phyloP scores from a whole-genome alignment of 2,113 vertebrate genomes.

The Poecile atricapillus region DNA sequence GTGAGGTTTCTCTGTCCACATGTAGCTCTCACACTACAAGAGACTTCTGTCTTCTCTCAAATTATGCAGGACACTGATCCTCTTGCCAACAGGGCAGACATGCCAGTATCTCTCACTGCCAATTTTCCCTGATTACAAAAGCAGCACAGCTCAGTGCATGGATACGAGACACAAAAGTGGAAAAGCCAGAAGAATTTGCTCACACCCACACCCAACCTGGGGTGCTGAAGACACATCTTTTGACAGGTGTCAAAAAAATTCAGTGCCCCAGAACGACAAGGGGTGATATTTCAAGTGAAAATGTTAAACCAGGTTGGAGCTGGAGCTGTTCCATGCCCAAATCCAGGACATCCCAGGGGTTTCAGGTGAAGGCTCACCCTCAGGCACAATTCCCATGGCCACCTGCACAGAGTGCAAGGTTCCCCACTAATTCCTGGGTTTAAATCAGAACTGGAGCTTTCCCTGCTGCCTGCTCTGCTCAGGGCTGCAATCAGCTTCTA shows the following conservation, averaged over 20 bases:
- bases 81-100: neutral
- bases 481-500: neutral
- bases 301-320: neutral
- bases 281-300: neutral
- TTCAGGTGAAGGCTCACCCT: neutral
- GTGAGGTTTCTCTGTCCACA: neutral
- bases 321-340: neutral
- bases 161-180: neutral
- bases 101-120: neutral
- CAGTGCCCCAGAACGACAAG: neutral
- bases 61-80: neutral
- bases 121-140: neutral
- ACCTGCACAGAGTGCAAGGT: neutral
- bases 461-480: neutral
- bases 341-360: rapidly evolving
- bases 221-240: neutral
- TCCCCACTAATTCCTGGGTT: neutral
- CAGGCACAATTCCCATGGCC: rapidly evolving
- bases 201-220: neutral
- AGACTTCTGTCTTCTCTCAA: neutral
- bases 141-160: neutral
- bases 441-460: neutral
- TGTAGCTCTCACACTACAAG: neutral
- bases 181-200: neutral
- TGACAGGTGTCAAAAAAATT: neutral